Evolutionary conservation across 2,888 invertebrate genomes (phyloP).

Genomic region (Prionchulus punctatus): DNA sequence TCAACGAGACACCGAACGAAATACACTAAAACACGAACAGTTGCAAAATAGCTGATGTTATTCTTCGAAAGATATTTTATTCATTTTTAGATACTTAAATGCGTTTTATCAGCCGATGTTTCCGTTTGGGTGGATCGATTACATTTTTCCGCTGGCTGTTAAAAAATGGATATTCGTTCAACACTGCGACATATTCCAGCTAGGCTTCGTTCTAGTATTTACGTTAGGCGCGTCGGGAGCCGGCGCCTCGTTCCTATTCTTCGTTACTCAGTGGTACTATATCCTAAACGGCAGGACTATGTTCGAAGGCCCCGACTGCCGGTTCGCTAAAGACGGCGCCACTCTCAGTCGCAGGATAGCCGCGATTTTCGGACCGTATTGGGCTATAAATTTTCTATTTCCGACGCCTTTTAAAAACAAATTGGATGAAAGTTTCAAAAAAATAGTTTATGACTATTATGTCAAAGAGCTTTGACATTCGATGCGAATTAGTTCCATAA

Average conservation of each 20-base stretch:
- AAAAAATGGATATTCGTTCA: neutral
- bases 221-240: neutral
- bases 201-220: neutral
- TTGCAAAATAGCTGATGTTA: too few species aligned
- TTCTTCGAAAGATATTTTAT: too few species aligned
- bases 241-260: constrained; percentile 1
- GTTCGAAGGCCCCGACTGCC: neutral
- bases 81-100: constrained; percentile 17
- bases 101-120: constrained; percentile 10
- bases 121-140: constrained; percentile 9
- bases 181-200: neutral
- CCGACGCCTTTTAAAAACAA: constrained; percentile 20
- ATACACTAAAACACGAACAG: too few species aligned
- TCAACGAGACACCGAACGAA: too few species aligned
- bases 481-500: too few species aligned
- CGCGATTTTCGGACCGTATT: constrained; percentile 28
- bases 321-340: too few species aligned
- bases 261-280: constrained; percentile 2
- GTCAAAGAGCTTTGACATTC: constrained; percentile 4
- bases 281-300: constrained; percentile 5
- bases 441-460: neutral
- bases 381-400: constrained; percentile 25
- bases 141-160: constrained; percentile 6
- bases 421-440: neutral
- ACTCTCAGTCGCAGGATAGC: too few species aligned